Percentiles rank a stretch among this genome's conserved stretches.
Evolutionary conservation across 2,888 invertebrate species (phyloP).

Genomic region (Digitonthophagus gazella): DNA sequence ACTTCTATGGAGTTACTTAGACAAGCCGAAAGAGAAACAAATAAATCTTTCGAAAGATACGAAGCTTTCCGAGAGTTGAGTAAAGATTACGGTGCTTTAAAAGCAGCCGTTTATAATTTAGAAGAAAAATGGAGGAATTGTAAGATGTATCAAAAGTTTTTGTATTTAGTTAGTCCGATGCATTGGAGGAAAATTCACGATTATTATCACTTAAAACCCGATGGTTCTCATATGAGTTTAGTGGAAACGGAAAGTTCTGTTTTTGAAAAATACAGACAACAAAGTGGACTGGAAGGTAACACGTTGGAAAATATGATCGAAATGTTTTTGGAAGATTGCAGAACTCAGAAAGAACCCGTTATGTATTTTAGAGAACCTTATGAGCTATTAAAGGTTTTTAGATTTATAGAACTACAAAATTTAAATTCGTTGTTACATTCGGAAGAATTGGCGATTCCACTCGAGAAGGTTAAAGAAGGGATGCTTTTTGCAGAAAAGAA

Average conservation of each 20-base stretch:
- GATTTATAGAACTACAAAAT: slow-evolving; percentile 62
- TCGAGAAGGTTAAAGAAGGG: slow-evolving; percentile 53
- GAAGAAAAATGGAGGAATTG: slow-evolving; percentile 63
- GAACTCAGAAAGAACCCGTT: slow-evolving; percentile 52
- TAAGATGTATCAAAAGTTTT: slow-evolving; percentile 66
- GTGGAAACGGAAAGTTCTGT: slow-evolving; percentile 26
- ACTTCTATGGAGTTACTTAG: slow-evolving; percentile 58
- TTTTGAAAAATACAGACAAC: slow-evolving; percentile 38
- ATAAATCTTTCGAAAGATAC: slow-evolving; percentile 50
- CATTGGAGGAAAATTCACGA: slow-evolving; percentile 59
- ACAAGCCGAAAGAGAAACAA: slow-evolving; percentile 54
- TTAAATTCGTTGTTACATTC: slow-evolving; percentile 62
- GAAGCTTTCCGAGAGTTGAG: slow-evolving; percentile 53
- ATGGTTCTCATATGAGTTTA: slow-evolving; percentile 10
- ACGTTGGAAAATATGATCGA: slow-evolving; percentile 47
- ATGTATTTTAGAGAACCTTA: slow-evolving; percentile 59
- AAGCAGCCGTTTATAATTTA: slow-evolving; percentile 55
- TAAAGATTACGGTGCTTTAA: slow-evolving; percentile 45
- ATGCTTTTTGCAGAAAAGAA: slow-evolving; percentile 51
- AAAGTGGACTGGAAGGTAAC: slow-evolving; percentile 24
- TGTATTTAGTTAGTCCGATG: slow-evolving; percentile 65
- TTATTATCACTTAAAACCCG: slow-evolving; percentile 35
- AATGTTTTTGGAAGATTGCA: slow-evolving; percentile 54
- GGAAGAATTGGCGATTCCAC: slow-evolving; percentile 56
- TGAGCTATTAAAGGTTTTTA: slow-evolving; percentile 59